Conservation (phyloP, 2,888 invertebrate species). For the Mantis religiosa region DNA sequence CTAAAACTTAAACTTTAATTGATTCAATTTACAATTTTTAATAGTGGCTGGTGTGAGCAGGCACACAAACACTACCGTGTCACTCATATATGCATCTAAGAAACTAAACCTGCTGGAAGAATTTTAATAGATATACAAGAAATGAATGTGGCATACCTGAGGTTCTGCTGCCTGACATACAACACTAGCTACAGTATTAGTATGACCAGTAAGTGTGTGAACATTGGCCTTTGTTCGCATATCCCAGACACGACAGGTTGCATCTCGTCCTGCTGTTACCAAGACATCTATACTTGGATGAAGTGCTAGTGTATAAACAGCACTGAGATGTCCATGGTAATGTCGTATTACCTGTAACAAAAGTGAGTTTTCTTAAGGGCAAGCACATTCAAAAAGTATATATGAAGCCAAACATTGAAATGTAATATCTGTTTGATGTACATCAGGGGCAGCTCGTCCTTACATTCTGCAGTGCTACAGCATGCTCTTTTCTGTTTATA, state of each 20-base stretch:
- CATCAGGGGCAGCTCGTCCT: too few species aligned
- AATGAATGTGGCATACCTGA: conserved; percentile 53
- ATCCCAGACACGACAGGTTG: conserved; percentile 96
- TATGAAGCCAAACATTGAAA: conserved; percentile 9
- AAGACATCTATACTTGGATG: conserved; percentile 95
- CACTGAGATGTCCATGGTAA: conserved; percentile 98
- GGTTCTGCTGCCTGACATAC: conserved; percentile 91
- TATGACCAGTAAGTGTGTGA: conserved; percentile 92
- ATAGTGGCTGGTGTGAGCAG: too few species aligned
- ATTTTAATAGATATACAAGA: too few species aligned
- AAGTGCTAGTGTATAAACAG: conserved; percentile 86
- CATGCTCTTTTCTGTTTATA: too few species aligned
- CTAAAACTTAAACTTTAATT: too few species aligned
- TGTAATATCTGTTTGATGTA: background rate
- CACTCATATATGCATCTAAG: too few species aligned
- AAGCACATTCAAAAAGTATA: too few species aligned
- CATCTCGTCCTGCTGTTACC: conserved; percentile 90
- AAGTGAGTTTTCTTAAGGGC: background rate
- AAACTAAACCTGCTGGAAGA: too few species aligned
- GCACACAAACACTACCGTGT: too few species aligned
- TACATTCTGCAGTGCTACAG: too few species aligned
- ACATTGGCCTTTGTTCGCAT: conserved; percentile 98
- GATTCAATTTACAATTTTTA: too few species aligned
- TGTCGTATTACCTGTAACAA: conserved; percentile 78
- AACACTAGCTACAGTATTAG: conserved; percentile 94